Conservation (phyloP, 2,797 vertebrate species). For the Lacerta viridis region DNA sequence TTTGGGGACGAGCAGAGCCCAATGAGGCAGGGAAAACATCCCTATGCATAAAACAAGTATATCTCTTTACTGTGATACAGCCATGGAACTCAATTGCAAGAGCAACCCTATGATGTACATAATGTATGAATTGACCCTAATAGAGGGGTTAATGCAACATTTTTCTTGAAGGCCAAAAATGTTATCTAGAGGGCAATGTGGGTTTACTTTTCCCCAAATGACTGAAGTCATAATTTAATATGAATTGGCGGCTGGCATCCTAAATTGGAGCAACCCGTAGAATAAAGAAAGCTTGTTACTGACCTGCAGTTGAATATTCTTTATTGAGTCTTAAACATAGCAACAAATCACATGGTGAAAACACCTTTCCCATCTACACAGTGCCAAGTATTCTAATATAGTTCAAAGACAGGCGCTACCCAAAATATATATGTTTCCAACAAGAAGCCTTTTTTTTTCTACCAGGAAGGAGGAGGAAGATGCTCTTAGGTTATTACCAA, state of each 20-base stretch:
- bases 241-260: neutral
- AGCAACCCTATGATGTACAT: neutral
- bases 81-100: neutral
- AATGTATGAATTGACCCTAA: slow-evolving; percentile 16
- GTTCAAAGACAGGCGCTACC: neutral
- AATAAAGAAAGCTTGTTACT: slow-evolving; percentile 29
- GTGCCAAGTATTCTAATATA: neutral
- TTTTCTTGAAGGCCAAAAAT: neutral
- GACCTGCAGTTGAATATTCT: slow-evolving; percentile 6
- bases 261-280: neutral
- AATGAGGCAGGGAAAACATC: neutral
- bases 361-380: slow-evolving; percentile 12
- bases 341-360: slow-evolving; percentile 8
- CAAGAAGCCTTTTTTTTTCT: slow-evolving; percentile 17
- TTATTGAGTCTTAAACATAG: slow-evolving; percentile 25
- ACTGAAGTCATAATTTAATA: slow-evolving; percentile 25
- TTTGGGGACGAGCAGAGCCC: neutral
- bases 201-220: slow-evolving; percentile 28
- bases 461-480: slow-evolving; percentile 58
- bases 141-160: neutral
- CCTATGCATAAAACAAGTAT: neutral
- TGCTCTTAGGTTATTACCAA: slow-evolving; percentile 20
- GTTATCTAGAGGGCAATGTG: slow-evolving; percentile 25
- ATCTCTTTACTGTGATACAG: neutral
- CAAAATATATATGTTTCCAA: slow-evolving; percentile 19